Evolutionary conservation across 30 jellyfish, hydroid and myxozoan species (phyloP).

Genomic region (Cassiopea andromeda): DNA sequence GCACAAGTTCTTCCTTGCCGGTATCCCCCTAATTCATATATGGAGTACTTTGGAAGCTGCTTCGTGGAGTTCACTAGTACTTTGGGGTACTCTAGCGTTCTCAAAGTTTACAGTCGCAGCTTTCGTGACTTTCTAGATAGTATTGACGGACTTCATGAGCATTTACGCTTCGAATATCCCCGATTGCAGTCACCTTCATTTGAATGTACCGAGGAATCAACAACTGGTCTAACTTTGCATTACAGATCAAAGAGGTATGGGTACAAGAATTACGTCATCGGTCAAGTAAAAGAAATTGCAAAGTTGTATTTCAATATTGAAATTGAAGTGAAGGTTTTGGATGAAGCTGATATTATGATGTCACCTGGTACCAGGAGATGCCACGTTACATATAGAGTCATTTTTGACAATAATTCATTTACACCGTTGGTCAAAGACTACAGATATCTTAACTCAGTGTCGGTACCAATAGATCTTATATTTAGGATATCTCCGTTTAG

Average conservation of each 20-base stretch:
- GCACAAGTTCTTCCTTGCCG: constrained; percentile 47
- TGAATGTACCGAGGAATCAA: constrained; percentile 61
- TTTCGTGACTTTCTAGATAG: constrained; percentile 62
- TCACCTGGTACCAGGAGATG: constrained; percentile 5
- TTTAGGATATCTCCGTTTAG: constrained; percentile 69
- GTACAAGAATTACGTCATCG: constrained; percentile 68
- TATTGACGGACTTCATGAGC: constrained; percentile 74
- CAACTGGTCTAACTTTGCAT: constrained; percentile 66
- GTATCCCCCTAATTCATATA: constrained; percentile 26
- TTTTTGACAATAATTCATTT: constrained; percentile 47
- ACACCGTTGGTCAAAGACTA: constrained; percentile 41
- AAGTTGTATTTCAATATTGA: constrained; percentile 40
- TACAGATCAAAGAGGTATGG: constrained; percentile 68
- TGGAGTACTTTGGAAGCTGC: constrained; percentile 69
- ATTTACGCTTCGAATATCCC: constrained; percentile 65
- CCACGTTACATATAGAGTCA: constrained; percentile 59
- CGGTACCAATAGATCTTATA: constrained; percentile 54
- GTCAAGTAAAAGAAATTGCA: constrained; percentile 66
- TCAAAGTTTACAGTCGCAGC: constrained; percentile 58
- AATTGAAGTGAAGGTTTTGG: constrained; percentile 36
- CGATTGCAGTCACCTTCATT: constrained; percentile 60
- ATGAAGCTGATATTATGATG: constrained; percentile 34
- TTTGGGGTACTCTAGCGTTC: constrained; percentile 55
- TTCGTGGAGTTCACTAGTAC: constrained; percentile 51
- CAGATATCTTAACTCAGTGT: constrained; percentile 5